Conservation (phyloP, 1,140 invertebrate genomes). For the Polypedilum vanderplanki region DNA sequence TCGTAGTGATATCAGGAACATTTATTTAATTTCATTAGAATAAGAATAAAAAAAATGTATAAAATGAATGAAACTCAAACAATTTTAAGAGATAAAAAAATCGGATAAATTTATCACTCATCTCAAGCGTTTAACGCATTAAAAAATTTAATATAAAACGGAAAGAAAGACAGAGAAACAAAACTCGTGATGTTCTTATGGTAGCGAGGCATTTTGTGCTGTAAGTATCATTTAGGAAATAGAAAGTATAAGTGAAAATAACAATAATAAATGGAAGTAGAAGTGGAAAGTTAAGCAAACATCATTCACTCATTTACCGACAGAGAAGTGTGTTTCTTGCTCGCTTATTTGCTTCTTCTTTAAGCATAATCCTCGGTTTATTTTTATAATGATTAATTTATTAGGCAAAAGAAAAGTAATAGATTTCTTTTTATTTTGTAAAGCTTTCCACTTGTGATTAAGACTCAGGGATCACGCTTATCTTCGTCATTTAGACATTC, state of each 20-base stretch:
- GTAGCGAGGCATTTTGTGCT: not conserved
- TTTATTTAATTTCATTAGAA: not conserved
- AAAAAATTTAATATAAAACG: not conserved
- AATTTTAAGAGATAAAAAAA: not conserved
- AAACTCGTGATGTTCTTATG: not conserved
- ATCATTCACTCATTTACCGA: not conserved
- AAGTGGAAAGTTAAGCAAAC: not conserved
- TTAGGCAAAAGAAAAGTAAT: not conserved
- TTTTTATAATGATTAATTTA: slow-evolving; percentile 9
- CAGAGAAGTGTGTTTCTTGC: not conserved
- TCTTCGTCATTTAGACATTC: too few relatives aligned
- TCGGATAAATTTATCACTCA: slow-evolving; percentile 18
- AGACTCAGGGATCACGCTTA: too few relatives aligned
- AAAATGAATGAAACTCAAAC: not conserved
- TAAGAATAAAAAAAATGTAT: not conserved
- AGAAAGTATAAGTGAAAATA: not conserved
- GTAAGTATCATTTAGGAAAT: not conserved
- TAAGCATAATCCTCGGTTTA: not conserved
- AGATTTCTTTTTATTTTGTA: too few relatives aligned
- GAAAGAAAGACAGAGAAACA: too few relatives aligned
- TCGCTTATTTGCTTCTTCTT: not conserved
- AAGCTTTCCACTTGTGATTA: too few relatives aligned
- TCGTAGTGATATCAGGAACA: slow-evolving; percentile 21
- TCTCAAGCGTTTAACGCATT: slow-evolving; percentile 11
- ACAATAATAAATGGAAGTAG: too few relatives aligned